A percentile compares a stretch with the other conserved stretches of the same genome.
These are phyloP conservation scores for Geopemphigus sp. DNA, from an alignment of 1,140 invertebrate genomes.

Conservation along the genomic window DNA sequence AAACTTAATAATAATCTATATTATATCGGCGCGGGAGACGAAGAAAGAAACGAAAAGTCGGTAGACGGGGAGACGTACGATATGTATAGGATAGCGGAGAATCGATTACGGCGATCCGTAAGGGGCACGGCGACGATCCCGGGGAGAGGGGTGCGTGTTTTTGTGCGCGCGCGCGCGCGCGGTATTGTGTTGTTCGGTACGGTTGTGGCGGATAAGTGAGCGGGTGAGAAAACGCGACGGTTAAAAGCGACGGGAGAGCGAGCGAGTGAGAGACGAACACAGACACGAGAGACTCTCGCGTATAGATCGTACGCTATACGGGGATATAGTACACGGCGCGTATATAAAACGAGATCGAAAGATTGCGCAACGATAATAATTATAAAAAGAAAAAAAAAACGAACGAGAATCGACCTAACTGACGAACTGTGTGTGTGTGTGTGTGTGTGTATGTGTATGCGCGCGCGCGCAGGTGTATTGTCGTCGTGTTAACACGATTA, in stretches of 20 bases:
- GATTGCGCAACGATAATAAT: constrained; percentile 47
- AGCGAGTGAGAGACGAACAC: background rate
- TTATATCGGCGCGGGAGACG: background rate
- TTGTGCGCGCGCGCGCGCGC: constrained; percentile 7
- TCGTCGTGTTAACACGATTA: constrained; percentile 49
- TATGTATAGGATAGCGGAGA: background rate
- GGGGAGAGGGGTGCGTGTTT: background rate
- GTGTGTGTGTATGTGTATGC: no score
- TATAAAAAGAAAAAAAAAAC: background rate
- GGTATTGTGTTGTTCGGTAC: constrained; percentile 1
- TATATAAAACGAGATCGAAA: constrained; percentile 44
- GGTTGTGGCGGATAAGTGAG: background rate
- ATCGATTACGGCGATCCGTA: background rate
- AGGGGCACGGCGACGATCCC: no score
- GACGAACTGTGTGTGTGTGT: no score
- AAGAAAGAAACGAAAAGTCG: background rate
- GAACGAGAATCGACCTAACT: constrained; percentile 11
- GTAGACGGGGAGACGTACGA: background rate
- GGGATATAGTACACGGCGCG: background rate
- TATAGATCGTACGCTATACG: no score
- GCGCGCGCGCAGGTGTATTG: constrained; percentile 17
- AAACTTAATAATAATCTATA: background rate
- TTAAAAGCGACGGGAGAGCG: background rate
- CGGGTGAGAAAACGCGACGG: background rate
- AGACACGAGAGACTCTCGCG: background rate